Evolutionary conservation across 1,140 invertebrate species (phyloP).

Genomic region (Trichomalopsis sarcophagae): DNA sequence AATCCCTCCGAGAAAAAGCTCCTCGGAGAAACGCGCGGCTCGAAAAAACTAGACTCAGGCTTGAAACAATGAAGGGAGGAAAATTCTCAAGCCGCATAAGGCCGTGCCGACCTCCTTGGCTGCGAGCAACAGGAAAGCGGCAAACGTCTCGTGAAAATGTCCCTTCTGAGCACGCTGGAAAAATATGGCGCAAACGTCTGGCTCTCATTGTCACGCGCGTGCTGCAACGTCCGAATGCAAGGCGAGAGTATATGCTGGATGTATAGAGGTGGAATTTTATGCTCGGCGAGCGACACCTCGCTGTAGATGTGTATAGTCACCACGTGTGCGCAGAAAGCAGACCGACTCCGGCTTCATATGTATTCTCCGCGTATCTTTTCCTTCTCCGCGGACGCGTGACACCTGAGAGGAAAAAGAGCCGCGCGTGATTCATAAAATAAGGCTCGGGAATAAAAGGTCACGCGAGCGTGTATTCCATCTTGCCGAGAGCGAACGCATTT

Average conservation of each 20-base stretch:
- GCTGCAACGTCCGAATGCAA: not conserved
- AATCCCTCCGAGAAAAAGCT: not conserved
- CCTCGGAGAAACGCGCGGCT: not conserved
- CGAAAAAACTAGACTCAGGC: not conserved
- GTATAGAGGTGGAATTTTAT: slow-evolving; percentile 30
- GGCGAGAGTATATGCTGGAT: not conserved
- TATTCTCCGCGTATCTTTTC: not conserved
- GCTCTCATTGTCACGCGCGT: slow-evolving; percentile 7
- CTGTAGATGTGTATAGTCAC: not conserved
- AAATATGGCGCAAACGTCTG: slow-evolving; percentile 26
- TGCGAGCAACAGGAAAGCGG: slow-evolving; percentile 40
- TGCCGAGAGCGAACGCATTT: too few species aligned
- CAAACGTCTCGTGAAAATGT: slow-evolving; percentile 47
- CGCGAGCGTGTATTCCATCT: too few species aligned
- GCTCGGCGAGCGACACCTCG: slow-evolving; percentile 1
- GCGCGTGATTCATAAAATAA: not conserved
- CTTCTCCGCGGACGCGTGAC: not conserved
- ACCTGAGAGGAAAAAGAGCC: not conserved
- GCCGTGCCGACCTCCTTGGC: not conserved
- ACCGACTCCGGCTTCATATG: not conserved
- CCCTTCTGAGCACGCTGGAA: not conserved
- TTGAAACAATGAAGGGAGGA: slow-evolving; percentile 17
- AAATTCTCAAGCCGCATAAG: not conserved
- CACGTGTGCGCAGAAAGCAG: too few species aligned
- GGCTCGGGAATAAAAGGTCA: too few species aligned